Conservation (phyloP, 2,797 vertebrate species). For the Eulemur albifrons region DNA sequence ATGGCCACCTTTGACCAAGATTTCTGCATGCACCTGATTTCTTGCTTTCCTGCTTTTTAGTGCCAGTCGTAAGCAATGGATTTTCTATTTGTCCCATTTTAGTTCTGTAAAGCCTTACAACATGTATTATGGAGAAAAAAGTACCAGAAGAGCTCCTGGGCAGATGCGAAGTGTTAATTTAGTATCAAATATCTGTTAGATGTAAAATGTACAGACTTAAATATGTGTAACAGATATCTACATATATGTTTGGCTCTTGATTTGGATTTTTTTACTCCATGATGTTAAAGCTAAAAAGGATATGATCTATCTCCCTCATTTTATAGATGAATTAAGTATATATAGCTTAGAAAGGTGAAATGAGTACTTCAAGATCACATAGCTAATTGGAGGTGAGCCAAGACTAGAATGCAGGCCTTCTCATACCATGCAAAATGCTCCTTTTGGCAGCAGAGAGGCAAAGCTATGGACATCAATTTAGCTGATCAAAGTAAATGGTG, state of each 20-base stretch:
- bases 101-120: not conserved
- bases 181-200: not conserved
- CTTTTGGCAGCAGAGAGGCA: not conserved
- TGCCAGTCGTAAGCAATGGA: not conserved
- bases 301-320: not conserved
- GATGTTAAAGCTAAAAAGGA: not conserved
- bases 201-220: not conserved
- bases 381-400: not conserved
- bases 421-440: not conserved
- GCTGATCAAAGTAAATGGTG: not conserved
- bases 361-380: not conserved
- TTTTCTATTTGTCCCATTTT: not conserved
- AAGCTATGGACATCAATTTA: not conserved
- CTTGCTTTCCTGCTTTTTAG: not conserved
- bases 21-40: not conserved
- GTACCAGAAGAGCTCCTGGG: not conserved
- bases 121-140: not conserved
- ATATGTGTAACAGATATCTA: not conserved
- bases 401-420: not conserved
- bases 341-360: conserved; percentile 6
- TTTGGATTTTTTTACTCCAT: conserved; percentile 12
- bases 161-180: not conserved
- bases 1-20: not conserved
- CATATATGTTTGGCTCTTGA: not conserved
- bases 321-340: conserved; percentile 29